Base-by-base conservation (phyloP, 2,797 vertebrate genomes). In the Chelon labrosus region DNA sequence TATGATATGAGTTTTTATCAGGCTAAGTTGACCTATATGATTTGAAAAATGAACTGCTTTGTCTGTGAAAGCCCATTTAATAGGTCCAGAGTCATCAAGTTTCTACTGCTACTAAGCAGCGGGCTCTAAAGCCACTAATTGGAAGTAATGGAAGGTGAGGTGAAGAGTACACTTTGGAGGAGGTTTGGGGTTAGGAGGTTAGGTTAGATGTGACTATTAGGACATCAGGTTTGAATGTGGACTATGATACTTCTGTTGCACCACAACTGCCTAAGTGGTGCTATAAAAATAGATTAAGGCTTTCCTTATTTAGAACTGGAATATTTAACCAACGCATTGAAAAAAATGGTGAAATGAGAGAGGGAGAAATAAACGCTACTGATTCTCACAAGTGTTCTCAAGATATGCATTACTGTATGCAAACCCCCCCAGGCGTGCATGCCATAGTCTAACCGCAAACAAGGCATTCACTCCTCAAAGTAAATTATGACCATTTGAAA, bases 111-210 rank as follows among this genome's bases (percentile, higher is more conserved):
- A 25, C 13, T 38, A 17, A 56, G 3, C 35, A 13, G 44, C 13
- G 39, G 46, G 35, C 38, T 31, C n/a, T 16, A 1, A 46, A 61
- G 12, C 5, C 22, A 25, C 55, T 70, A 76, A 84, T 60, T 56
- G 22, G 35, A 79, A 59, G 7, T 31, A 27, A 31, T 50, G 22
- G 39, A 60, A 20, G 65, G 65, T 73, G 16, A 65, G 65, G 25
- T 31, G 1, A 42, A 16, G 41, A 47, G 53, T 37, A 42, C 39
- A 22, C 0, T 13, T 55, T 20, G 14, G 53, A 67, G 22, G 37
- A 10, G 17, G 73, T n/a, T n/a, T n/a, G n/a, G n/a, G n/a, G n/a
- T n/a, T n/a, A n/a, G n/a, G n/a, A n/a, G n/a, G n/a, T n/a, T n/a
- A n/a, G n/a, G n/a, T 51, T n/a, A 8, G 56, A 39, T 10, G 5